Conservation (phyloP, 2,113 vertebrate genomes). For the Calonectris borealis region DNA sequence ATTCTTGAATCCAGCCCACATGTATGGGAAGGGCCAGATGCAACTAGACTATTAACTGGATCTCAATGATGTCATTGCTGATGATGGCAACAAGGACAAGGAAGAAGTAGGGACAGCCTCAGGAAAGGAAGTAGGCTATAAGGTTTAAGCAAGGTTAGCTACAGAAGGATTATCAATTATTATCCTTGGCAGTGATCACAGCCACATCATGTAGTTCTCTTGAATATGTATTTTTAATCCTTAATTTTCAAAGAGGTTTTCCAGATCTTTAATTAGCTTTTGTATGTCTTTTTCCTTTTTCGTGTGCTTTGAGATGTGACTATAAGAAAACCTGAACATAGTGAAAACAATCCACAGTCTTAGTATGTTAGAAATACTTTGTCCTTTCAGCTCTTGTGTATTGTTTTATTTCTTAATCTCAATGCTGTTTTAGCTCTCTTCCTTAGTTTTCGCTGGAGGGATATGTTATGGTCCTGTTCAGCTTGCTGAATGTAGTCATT, state of each 20-base stretch:
- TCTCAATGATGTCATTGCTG: background rate
- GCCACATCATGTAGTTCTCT: background rate
- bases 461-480: background rate
- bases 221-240: background rate
- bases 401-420: background rate
- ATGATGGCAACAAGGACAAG: background rate
- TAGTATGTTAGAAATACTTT: background rate
- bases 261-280: background rate
- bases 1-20: background rate
- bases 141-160: background rate
- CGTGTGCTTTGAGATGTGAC: background rate
- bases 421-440: background rate
- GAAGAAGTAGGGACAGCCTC: background rate
- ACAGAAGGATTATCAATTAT: background rate
- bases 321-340: background rate
- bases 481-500: background rate
- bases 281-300: background rate
- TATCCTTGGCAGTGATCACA: background rate
- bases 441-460: background rate
- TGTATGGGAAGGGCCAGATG: background rate
- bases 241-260: background rate
- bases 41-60: background rate
- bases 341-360: background rate
- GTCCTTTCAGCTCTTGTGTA: background rate
- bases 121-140: background rate